phyloP scores from a whole-genome alignment of 2,888 invertebrate genomes.

The Papilio demoleus region DNA sequence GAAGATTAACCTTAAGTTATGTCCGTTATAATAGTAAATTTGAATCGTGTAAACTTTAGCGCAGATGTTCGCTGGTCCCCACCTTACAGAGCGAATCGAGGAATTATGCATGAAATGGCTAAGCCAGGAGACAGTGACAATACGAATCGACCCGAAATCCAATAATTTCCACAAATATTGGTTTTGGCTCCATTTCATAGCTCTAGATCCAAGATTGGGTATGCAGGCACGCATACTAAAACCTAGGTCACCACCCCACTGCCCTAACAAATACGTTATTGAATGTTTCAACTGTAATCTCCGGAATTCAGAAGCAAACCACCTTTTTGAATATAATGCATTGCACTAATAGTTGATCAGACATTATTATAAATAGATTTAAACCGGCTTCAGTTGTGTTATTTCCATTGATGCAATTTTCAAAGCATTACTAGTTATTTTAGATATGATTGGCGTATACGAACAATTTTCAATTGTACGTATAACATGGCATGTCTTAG shows the following conservation, averaged over 20 bases:
- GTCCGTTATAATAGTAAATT: constrained; percentile 2
- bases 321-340: background rate
- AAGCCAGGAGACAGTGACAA: constrained; percentile 21
- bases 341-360: too few relatives aligned
- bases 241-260: constrained; percentile 12
- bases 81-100: constrained; percentile 15
- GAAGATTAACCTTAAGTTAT: background rate
- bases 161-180: constrained; percentile 34
- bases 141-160: constrained; percentile 29
- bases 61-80: constrained; percentile 12
- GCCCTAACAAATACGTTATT: constrained; percentile 4
- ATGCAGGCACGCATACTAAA: constrained; percentile 28
- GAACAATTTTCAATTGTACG: constrained; percentile 33
- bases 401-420: background rate
- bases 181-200: constrained; percentile 29
- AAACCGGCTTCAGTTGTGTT: background rate
- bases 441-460: too few relatives aligned
- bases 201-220: constrained; percentile 27
- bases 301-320: background rate
- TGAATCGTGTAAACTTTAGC: constrained; percentile 4
- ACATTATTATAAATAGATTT: too few relatives aligned
- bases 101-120: constrained; percentile 19
- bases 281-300: constrained; percentile 3
- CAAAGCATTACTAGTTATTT: too few relatives aligned
- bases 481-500: constrained; percentile 43